Conservation (phyloP, 2,113 vertebrate species). For the Zapornia atra region DNA sequence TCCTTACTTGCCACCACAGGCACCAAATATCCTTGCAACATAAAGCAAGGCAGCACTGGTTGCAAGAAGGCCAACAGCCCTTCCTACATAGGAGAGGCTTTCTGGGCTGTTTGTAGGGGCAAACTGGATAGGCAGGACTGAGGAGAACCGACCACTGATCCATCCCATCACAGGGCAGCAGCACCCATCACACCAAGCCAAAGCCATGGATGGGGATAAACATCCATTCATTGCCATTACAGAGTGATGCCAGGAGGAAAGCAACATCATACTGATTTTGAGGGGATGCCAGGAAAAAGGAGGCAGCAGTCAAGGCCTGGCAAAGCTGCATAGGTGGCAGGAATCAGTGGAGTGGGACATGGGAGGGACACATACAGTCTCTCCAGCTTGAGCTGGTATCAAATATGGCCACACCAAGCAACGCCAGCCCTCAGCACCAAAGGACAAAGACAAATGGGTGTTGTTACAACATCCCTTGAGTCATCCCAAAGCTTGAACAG, state of each 20-base stretch:
- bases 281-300: background rate
- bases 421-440: background rate
- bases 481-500: background rate
- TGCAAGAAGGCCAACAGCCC: background rate
- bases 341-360: background rate
- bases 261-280: background rate
- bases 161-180: background rate
- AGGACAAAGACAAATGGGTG: background rate
- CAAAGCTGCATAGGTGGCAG: background rate
- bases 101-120: background rate
- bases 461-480: background rate
- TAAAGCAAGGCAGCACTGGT: background rate
- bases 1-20: background rate
- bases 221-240: background rate
- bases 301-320: background rate
- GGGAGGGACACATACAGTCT: accelerated
- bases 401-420: background rate
- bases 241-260: background rate
- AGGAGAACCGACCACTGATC: background rate
- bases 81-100: background rate
- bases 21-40: background rate
- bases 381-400: background rate
- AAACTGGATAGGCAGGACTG: background rate
- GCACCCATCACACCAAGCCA: background rate
- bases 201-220: background rate